These are phyloP conservation scores for Tenodera sinensis DNA, from an alignment of 2,888 invertebrate species.

Conservation along the genomic window DNA sequence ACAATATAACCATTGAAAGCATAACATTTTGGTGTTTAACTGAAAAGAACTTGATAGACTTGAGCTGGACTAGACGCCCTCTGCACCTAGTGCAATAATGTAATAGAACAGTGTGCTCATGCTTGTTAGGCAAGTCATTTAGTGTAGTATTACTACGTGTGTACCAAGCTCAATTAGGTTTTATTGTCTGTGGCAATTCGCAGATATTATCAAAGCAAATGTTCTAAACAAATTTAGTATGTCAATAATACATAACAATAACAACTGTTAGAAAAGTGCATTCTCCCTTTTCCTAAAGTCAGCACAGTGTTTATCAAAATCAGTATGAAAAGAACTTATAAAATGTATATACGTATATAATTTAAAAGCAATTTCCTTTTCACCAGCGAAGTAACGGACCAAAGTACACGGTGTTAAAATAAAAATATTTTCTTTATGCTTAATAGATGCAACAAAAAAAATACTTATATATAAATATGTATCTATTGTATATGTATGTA, in stretches of 20 bases:
- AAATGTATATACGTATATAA: neutral
- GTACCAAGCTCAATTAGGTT: slow-evolving; percentile 12
- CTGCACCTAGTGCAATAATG: too few relatives aligned
- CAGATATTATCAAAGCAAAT: slow-evolving; percentile 29
- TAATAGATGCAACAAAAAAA: neutral
- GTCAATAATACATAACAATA: neutral
- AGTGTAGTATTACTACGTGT: neutral
- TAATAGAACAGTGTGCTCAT: neutral
- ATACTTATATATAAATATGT: neutral
- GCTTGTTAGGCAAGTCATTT: neutral
- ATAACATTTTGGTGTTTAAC: too few relatives aligned
- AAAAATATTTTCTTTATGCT: slow-evolving; percentile 8
- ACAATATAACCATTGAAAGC: too few relatives aligned
- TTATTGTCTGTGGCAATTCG: slow-evolving; percentile 20
- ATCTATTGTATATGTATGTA: neutral
- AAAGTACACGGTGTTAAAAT: neutral
- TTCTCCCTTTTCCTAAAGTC: neutral
- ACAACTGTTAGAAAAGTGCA: neutral
- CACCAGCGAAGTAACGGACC: neutral
- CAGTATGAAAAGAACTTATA: neutral
- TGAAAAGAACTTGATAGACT: too few relatives aligned
- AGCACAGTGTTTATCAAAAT: neutral
- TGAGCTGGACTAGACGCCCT: too few relatives aligned
- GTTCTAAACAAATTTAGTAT: slow-evolving; percentile 29
- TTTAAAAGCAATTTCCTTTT: neutral